Conservation (phyloP, 2,113 vertebrate genomes). For the Phaethornis superciliosus region DNA sequence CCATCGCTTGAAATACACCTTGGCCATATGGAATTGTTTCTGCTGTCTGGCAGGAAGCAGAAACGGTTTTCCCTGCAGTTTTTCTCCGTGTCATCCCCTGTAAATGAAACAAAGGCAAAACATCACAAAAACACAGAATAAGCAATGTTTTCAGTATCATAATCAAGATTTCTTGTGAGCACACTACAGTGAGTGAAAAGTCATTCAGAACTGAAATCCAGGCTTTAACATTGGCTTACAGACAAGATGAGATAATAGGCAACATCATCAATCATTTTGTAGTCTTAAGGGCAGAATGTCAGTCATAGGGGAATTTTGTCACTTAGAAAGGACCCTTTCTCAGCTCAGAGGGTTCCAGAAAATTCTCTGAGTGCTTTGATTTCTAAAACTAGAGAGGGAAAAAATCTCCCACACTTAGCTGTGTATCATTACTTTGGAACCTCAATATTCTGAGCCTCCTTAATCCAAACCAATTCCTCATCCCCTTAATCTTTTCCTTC, state of each 20-base stretch:
- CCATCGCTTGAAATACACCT: not conserved
- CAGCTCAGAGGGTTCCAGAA: not conserved
- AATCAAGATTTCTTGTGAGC: not conserved
- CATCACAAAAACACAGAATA: not conserved
- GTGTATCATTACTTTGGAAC: not conserved
- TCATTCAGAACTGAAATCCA: not conserved
- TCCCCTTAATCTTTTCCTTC: not conserved
- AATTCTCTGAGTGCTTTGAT: not conserved
- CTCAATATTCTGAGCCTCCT: not conserved
- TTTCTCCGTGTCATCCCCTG: not conserved
- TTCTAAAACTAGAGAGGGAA: not conserved
- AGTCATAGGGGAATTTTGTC: not conserved
- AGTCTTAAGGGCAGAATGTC: not conserved
- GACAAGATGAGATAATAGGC: not conserved
- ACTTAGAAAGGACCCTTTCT: not conserved
- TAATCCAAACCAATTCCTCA: not conserved
- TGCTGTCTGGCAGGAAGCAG: not conserved
- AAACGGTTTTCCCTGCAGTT: not conserved
- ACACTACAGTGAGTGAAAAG: not conserved
- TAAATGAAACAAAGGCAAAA: not conserved
- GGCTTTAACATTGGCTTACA: not conserved
- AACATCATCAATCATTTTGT: not conserved
- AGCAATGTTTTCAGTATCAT: not conserved
- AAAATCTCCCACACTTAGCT: not conserved
- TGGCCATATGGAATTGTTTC: not conserved